Percentiles rank a stretch among this genome's conserved stretches.
Conservation (phyloP, 2,113 vertebrate species). For the Tauraco erythrolophus region DNA sequence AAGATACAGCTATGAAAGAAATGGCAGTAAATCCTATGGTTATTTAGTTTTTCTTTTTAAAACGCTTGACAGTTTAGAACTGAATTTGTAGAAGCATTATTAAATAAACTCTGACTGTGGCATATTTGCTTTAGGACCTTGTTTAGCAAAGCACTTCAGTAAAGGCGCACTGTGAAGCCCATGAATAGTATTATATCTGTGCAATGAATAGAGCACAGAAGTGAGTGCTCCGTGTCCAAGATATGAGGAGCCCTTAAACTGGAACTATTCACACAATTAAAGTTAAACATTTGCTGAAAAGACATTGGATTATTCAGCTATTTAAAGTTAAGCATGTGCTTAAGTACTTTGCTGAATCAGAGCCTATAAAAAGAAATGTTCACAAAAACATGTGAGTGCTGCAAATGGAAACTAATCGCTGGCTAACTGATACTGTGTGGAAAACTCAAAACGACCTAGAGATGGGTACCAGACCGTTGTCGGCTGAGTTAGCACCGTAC, state of each 20-base stretch:
- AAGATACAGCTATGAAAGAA: neutral
- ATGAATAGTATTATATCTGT: conserved; percentile 4
- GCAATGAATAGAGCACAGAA: neutral
- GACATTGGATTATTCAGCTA: conserved; percentile 46
- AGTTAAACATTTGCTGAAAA: conserved; percentile 49
- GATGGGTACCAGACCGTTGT: neutral
- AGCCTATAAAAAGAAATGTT: conserved; percentile 47
- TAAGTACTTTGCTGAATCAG: conserved; percentile 38
- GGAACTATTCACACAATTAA: conserved; percentile 38
- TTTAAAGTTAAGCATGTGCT: conserved; percentile 33
- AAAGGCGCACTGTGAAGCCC: neutral
- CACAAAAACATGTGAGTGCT: conserved; percentile 14
- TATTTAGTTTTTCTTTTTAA: neutral
- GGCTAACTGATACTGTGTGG: neutral
- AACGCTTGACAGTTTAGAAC: neutral
- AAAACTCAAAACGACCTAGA: neutral
- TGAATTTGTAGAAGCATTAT: neutral
- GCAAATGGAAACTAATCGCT: conserved; percentile 7
- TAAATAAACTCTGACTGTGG: conserved; percentile 19
- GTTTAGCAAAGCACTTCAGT: conserved; percentile 31
- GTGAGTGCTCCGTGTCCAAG: neutral
- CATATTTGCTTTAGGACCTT: conserved; percentile 45
- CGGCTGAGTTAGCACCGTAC: neutral
- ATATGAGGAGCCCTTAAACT: conserved; percentile 8
- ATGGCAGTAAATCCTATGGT: neutral